Percentiles rank a stretch among this genome's conserved stretches.
Evolutionary conservation across 64 coral and sea anemone genomes (phyloP).

Genomic region (Dendronephthya gigantea): DNA sequence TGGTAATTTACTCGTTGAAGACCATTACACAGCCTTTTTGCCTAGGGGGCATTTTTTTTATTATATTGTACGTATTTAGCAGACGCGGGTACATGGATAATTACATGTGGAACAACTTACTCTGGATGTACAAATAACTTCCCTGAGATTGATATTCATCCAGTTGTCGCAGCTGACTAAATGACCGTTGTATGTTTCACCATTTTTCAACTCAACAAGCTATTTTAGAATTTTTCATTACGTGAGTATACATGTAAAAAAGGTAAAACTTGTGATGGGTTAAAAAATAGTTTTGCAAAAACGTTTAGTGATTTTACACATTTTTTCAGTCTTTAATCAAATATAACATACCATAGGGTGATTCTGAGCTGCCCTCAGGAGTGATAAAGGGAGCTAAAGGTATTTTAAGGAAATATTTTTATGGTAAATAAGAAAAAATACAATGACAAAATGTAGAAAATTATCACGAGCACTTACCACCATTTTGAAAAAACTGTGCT

Average conservation of each 20-base stretch:
- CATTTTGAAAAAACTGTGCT: constrained; percentile 96
- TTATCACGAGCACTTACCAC: constrained; percentile 54
- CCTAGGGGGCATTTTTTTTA: too few species aligned
- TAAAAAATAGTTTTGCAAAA: not conserved
- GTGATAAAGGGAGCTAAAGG: constrained; percentile 82
- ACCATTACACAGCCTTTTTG: too few species aligned
- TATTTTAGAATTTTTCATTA: too few species aligned
- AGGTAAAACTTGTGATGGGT: not conserved
- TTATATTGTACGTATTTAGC: too few species aligned
- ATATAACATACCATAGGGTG: constrained; percentile 79
- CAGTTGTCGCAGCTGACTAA: constrained; percentile 99
- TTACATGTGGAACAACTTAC: constrained; percentile 41
- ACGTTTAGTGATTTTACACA: too few species aligned
- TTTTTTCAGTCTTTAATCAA: too few species aligned
- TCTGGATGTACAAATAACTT: constrained; percentile 97
- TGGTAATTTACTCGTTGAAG: not conserved
- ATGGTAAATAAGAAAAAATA: not conserved
- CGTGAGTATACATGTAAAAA: not conserved
- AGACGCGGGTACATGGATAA: too few species aligned
- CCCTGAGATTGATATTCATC: constrained; percentile 99
- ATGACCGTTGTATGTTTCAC: constrained; percentile 97
- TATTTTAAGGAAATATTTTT: not conserved
- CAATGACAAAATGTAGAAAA: not conserved
- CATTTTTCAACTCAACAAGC: constrained; percentile 98
- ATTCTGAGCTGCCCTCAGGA: constrained; percentile 87